phyloP scores from a whole-genome alignment of 2,113 vertebrate genomes.

The Macrotis lagotis region DNA sequence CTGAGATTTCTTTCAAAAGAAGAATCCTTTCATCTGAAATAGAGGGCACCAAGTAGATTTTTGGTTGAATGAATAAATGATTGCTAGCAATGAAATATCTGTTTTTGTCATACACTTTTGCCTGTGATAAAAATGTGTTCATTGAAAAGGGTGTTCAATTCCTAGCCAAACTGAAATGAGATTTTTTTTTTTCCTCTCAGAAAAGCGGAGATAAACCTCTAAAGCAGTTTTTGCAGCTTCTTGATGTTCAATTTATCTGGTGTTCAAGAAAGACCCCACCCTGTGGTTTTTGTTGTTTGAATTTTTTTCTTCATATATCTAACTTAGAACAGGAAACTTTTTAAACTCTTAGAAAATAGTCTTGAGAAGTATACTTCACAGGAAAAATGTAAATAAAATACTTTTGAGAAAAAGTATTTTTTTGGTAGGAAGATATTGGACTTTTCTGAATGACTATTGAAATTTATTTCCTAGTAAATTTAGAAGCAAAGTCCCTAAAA shows the following conservation, averaged over 20 bases:
- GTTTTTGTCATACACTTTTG: background rate
- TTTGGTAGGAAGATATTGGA: background rate
- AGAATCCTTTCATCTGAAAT: background rate
- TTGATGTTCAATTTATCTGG: background rate
- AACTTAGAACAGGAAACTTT: background rate
- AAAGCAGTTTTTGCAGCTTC: background rate
- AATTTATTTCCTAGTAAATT: background rate
- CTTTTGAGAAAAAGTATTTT: background rate
- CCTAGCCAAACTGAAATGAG: background rate
- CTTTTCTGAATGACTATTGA: background rate
- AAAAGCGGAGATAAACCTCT: background rate
- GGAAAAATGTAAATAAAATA: background rate
- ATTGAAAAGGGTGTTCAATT: background rate
- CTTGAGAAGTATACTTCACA: background rate
- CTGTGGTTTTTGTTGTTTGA: background rate
- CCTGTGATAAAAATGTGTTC: background rate
- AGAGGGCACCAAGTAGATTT: background rate
- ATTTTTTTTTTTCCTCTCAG: background rate
- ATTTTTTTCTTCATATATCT: background rate
- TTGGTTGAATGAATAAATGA: background rate
- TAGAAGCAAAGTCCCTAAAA: background rate
- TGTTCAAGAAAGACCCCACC: background rate
- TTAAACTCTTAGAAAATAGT: background rate
- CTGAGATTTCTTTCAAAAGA: background rate
- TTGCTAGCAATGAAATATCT: background rate